A percentile compares a stretch with the other conserved stretches of the same genome.
Conservation (phyloP, 2,888 invertebrate genomes). For the Gasteruption jaculator region DNA sequence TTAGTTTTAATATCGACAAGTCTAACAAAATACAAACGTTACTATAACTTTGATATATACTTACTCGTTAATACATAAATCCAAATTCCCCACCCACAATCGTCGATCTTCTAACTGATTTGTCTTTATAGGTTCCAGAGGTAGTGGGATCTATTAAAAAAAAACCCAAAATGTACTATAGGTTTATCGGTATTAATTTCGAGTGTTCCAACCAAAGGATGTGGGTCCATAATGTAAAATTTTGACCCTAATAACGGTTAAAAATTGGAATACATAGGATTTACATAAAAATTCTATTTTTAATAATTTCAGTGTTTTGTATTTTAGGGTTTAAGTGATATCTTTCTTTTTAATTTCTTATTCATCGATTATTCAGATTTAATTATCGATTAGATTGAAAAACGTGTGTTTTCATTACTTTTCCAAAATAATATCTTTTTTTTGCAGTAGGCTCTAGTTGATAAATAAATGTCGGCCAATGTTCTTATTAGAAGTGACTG, state of each 20-base stretch:
- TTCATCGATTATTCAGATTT: too few species aligned
- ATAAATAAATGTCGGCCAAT: background rate
- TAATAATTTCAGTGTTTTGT: background rate
- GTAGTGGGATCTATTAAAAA: constrained; percentile 56
- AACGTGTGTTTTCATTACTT: constrained; percentile 1
- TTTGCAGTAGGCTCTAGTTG: background rate
- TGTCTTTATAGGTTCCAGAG: constrained; percentile 57
- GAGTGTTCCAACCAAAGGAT: background rate
- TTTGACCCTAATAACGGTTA: too few species aligned
- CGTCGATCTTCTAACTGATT: constrained; percentile 63
- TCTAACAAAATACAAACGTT: background rate
- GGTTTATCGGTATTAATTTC: constrained; percentile 1
- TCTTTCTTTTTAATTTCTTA: background rate
- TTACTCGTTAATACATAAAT: constrained; percentile 91
- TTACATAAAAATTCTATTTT: background rate
- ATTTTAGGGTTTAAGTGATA: too few species aligned
- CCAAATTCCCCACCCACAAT: constrained; percentile 91
- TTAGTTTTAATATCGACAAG: constrained; percentile 27
- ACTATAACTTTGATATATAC: constrained; percentile 53
- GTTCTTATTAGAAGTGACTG: too few species aligned
- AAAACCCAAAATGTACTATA: constrained; percentile 10
- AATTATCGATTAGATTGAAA: constrained; percentile 22
- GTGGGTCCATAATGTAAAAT: too few species aligned
- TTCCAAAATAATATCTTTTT: background rate
- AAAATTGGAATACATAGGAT: constrained; percentile 2